Percentiles rank a stretch among this genome's conserved stretches.
These are phyloP conservation scores for Genyomyrus donnyi DNA, from an alignment of 2,113 vertebrate genomes.

Conservation along the genomic window DNA sequence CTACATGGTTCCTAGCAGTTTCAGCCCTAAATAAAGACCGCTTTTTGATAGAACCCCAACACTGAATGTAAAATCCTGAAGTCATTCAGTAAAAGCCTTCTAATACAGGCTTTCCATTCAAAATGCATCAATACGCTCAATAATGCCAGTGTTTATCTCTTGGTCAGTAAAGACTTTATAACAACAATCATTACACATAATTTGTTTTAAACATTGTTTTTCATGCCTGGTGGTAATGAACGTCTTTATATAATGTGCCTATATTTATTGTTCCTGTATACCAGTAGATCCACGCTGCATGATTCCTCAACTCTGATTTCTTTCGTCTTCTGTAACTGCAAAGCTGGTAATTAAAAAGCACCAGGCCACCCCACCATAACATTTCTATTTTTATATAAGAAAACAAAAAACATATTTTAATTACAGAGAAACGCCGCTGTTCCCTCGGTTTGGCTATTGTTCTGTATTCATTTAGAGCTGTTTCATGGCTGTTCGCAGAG, in stretches of 20 bases:
- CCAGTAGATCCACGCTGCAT: background rate
- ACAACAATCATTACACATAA: slow-evolving; percentile 1
- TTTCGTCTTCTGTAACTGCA: background rate
- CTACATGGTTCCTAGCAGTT: background rate
- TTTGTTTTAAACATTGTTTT: background rate
- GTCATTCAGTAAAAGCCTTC: background rate
- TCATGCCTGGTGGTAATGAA: background rate
- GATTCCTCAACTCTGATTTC: background rate
- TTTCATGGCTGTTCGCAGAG: slow-evolving; percentile 43
- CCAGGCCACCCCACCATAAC: background rate
- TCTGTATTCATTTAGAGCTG: slow-evolving; percentile 38
- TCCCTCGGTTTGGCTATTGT: slow-evolving; percentile 40
- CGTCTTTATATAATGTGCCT: background rate
- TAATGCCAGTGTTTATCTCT: background rate
- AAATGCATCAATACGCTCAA: background rate
- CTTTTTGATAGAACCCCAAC: background rate
- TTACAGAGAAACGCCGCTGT: slow-evolving; percentile 18
- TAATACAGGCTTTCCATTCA: background rate
- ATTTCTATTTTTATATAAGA: slow-evolving; percentile 12
- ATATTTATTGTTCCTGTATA: background rate
- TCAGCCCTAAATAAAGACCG: background rate
- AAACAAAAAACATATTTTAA: slow-evolving; percentile 11
- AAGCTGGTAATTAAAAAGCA: background rate
- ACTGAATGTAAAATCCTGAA: background rate
- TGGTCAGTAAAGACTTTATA: background rate